Evolutionary conservation across 2,797 vertebrate species (phyloP), one percentile per base, ranked within the genome.

Genomic region (Pipistrellus kuhlii): DNA sequence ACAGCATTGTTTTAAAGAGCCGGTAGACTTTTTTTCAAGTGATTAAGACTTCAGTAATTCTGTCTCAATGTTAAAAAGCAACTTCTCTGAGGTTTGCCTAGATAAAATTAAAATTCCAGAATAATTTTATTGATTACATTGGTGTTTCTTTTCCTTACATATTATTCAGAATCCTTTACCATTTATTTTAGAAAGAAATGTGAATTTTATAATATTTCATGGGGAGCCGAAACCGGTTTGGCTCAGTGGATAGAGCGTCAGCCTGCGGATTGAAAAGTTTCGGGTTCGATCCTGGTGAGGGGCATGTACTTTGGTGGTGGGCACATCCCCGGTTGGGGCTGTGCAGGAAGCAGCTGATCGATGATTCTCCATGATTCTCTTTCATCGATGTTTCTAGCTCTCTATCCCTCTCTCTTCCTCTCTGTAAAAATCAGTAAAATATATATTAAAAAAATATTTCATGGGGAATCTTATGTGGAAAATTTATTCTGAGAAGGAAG

Each of bases 21-120:
- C 14, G 69, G 84, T 92, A 88, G 73, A 86, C 25, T 85, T 87
- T 92, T 44, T 95, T 92, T 85, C 55, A 93, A 44, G 81, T 95
- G 69, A 87, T 30, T 87, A 69, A 87, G 72, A 91, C 53, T 95
- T 69, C 48, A 55, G 71, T 88, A 44, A 92, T 91, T 94, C 5
- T 93, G 59, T 90, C 35, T 88, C 80, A 85, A 81, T 93, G 38
- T 85, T 82, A 25, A 78, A 95, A 91, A 95, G 44, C 30, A 92
- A 64, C 59, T 85, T 94, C 35, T 30, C 55, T 87, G 64, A 93
- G 41, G 30, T 90, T 53, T 25, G 44, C 25, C 30, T 72, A 80
- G 95, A 75, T 91, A 59, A 32, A 30, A 44, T 44, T 44, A 44
- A 91, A 85, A 83, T 21, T 53, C 38, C 32, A 95, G 62, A 21